Evolutionary conservation across 2,113 vertebrate genomes (phyloP), one percentile per base, ranked within the genome.

Genomic region (Papio anubis): DNA sequence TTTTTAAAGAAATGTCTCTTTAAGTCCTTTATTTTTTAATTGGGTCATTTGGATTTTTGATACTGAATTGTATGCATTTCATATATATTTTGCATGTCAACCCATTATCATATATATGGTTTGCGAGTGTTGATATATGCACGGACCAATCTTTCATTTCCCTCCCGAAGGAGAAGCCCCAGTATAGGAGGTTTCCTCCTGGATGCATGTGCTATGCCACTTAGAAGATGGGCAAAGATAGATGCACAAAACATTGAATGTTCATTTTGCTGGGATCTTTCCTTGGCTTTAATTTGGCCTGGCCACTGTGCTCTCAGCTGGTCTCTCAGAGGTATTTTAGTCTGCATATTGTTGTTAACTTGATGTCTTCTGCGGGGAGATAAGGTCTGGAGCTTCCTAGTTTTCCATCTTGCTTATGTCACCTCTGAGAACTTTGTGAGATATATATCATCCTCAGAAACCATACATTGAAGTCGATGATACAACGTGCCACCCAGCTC

Each of bases 301-400:
- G 7, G 0, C 10, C 38, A 2, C 4, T 21, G 3, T 9, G 4
- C 23, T 81, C 11, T 75, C 52, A 35, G 11, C 5, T 59, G 5
- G 20, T 16, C 17, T 68, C 12, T 40, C 55, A 61, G 18, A 30
- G 10, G 3, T 13, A 64, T 18, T 66, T 59, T 66, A 7, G 17
- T 38, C 14, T 80, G 8, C 3, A 27, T 66, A 48, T 81, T 38
- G 4, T 82, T 94, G 17, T 75, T 79, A 64, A 81, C 2, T 66
- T 43, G 38, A 20, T 79, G 2, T 90, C 18, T 82, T 64, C 48
- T 48, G 38, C 1, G 52, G 38, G 10, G 21, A 78, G 18, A 7
- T 5, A 76, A 7, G 18, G 32, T 17, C 16, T 57, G 14, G 17
- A 80, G 3, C 8, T 40, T 76, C 17, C 13, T 43, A 40, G 25